Conservation (phyloP, 2,797 vertebrate genomes). For the Cuculus canorus region DNA sequence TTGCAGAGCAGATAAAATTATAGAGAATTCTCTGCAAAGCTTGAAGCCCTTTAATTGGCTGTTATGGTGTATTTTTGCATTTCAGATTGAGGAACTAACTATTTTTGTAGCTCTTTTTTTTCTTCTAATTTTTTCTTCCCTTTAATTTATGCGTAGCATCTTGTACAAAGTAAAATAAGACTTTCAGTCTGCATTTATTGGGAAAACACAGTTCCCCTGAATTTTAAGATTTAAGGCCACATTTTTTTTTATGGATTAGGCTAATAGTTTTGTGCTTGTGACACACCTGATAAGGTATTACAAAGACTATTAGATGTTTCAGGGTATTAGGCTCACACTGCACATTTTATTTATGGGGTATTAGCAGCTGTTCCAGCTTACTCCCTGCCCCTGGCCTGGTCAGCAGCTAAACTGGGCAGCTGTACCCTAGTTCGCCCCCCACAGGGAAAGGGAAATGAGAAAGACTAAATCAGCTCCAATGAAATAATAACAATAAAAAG, state of each 20-base stretch:
- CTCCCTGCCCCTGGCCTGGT: too few relatives aligned
- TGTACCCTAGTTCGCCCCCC: too few relatives aligned
- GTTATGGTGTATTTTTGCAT: neutral
- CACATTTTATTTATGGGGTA: neutral
- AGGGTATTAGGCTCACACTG: neutral
- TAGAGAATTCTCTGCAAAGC: neutral
- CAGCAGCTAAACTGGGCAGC: too few relatives aligned
- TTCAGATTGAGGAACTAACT: neutral
- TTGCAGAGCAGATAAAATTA: neutral
- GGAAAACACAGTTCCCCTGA: neutral
- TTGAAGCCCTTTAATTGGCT: neutral
- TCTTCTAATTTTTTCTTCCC: neutral
- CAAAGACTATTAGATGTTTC: neutral
- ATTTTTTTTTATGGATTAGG: neutral
- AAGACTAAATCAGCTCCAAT: too few relatives aligned
- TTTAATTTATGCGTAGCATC: neutral
- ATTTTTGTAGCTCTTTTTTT: neutral
- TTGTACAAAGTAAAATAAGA: neutral
- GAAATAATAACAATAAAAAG: too few relatives aligned
- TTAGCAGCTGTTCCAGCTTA: neutral
- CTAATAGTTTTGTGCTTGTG: neutral
- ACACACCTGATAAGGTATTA: neutral
- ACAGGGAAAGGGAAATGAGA: too few relatives aligned
- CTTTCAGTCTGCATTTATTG: neutral
- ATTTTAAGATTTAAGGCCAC: neutral